These are phyloP conservation scores for Ischnus inquisitorius DNA, from an alignment of 2,888 invertebrate genomes.

Conservation along the genomic window DNA sequence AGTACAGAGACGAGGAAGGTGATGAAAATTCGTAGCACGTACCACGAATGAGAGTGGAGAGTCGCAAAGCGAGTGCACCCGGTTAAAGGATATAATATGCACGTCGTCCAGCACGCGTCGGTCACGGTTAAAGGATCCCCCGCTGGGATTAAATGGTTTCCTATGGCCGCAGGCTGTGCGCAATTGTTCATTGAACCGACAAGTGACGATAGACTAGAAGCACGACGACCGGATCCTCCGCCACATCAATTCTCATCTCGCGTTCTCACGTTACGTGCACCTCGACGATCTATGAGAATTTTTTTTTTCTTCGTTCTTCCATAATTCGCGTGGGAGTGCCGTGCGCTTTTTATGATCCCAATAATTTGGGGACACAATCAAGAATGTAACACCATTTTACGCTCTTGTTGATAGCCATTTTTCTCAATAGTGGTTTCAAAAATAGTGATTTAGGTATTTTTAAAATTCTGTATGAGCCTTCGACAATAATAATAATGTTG, in stretches of 20 bases:
- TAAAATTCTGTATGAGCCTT: no score
- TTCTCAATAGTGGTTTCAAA: no score
- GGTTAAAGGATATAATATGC: constrained; percentile 72
- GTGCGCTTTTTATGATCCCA: constrained; percentile 18
- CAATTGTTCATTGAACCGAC: constrained; percentile 78
- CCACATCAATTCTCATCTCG: constrained; percentile 35
- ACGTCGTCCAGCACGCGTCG: constrained; percentile 54
- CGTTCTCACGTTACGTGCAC: constrained; percentile 78
- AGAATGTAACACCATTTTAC: background rate
- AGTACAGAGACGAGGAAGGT: background rate
- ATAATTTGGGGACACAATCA: background rate
- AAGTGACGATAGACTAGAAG: constrained; percentile 65
- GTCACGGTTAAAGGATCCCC: constrained; percentile 74
- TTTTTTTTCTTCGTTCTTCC: constrained; percentile 13
- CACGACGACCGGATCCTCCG: constrained; percentile 53
- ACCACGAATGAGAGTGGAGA: constrained; percentile 53
- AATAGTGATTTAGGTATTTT: no score
- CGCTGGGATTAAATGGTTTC: constrained; percentile 78
- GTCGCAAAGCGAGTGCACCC: constrained; percentile 75
- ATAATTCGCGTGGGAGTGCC: constrained; percentile 59
- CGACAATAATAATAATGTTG: no score
- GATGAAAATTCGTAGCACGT: constrained; percentile 69
- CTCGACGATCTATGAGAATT: constrained; percentile 63
- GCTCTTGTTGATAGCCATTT: no score
- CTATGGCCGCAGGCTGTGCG: constrained; percentile 80